Conservation (phyloP, 2,113 vertebrate genomes). For the Diadophis punctatus region DNA sequence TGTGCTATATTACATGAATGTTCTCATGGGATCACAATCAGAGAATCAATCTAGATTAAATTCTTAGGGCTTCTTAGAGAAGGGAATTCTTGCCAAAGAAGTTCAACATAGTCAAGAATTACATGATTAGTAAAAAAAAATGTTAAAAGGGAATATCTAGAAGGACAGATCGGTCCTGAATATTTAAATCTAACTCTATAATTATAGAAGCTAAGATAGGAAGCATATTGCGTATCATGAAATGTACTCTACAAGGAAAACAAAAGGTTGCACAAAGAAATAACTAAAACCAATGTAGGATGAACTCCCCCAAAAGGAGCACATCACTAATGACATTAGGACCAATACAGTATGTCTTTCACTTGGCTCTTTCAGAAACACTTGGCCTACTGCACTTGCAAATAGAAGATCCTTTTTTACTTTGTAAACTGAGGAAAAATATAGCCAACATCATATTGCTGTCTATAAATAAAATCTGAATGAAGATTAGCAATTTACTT, state of each 20-base stretch:
- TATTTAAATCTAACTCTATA: not conserved
- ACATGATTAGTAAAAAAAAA: not conserved
- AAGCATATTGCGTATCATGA: not conserved
- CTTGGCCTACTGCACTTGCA: not conserved
- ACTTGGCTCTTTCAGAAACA: not conserved
- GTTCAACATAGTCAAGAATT: not conserved
- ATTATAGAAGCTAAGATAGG: not conserved
- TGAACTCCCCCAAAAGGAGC: not conserved
- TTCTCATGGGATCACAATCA: not conserved
- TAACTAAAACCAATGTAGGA: not conserved
- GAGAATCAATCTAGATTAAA: not conserved
- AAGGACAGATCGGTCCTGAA: not conserved
- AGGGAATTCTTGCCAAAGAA: not conserved
- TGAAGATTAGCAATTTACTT: not conserved
- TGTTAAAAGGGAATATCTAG: not conserved
- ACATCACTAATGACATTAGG: not conserved
- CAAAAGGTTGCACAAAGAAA: not conserved
- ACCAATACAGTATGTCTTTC: not conserved
- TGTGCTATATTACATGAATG: not conserved
- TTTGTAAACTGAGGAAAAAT: not conserved
- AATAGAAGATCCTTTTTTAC: not conserved
- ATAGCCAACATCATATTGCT: not conserved
- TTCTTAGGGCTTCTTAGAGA: not conserved
- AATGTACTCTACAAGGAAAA: not conserved
- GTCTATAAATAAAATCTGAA: not conserved